These are phyloP conservation scores for Ariopsis seemanni DNA, from an alignment of 2,113 vertebrate genomes.

Conservation along the genomic window DNA sequence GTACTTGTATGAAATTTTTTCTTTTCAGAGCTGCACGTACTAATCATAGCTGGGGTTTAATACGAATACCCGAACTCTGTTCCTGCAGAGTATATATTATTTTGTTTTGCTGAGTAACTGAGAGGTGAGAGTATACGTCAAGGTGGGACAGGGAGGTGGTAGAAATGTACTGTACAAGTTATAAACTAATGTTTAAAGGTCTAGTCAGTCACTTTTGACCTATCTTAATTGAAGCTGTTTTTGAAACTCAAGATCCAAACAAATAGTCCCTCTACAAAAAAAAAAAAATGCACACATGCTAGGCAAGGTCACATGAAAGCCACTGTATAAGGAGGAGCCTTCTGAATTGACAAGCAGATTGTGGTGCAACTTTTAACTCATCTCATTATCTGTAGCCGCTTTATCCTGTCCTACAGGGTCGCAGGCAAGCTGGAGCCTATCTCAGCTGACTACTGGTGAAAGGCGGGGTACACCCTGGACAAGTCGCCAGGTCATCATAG, in stretches of 20 bases:
- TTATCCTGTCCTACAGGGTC: no score
- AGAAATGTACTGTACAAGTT: not conserved
- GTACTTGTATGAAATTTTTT: not conserved
- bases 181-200: not conserved
- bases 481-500: no score
- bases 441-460: no score
- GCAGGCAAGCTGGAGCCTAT: no score
- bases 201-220: not conserved
- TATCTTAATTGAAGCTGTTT: not conserved
- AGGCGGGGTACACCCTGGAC: no score
- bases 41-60: not conserved
- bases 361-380: not conserved
- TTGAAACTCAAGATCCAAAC: not conserved
- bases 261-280: not conserved
- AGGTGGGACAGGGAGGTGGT: not conserved
- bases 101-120: not conserved
- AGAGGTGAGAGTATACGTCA: not conserved
- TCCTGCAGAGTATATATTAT: not conserved
- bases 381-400: not conserved
- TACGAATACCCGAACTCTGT: not conserved
- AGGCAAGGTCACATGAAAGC: not conserved
- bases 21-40: not conserved
- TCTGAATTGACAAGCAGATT: not conserved
- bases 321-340: not conserved
- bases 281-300: not conserved